These are phyloP conservation scores for Hypomecis atomaria DNA, from an alignment of 2,888 invertebrate species.

Conservation along the genomic window DNA sequence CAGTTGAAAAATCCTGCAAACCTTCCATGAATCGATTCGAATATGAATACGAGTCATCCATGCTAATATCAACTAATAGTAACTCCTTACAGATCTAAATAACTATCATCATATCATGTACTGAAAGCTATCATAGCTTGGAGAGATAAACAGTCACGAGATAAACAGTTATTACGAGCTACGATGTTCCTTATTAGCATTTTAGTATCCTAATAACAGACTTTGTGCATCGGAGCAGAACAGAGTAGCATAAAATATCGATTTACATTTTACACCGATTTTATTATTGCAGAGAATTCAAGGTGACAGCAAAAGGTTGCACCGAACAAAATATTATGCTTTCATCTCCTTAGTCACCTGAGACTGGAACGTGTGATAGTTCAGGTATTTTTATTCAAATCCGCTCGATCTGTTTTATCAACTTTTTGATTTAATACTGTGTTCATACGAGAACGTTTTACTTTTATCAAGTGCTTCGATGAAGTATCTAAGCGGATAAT, in stretches of 20 bases:
- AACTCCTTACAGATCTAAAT: no score
- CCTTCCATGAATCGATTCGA: no score
- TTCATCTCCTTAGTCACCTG: slow-evolving; percentile 5
- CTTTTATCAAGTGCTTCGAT: no score
- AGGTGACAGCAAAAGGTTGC: slow-evolving; percentile 11
- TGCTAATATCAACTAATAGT: no score
- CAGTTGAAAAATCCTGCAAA: no score
- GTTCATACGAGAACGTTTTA: neutral
- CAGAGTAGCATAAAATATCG: slow-evolving; percentile 4
- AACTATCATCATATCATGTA: no score
- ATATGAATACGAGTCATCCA: no score
- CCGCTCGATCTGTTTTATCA: slow-evolving; percentile 5
- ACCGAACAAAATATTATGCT: slow-evolving; percentile 11
- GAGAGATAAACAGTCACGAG: no score
- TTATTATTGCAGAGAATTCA: slow-evolving; percentile 3
- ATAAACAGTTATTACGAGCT: no score
- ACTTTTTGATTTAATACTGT: neutral
- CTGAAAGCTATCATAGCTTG: no score
- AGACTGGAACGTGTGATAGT: neutral
- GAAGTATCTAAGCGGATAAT: no score
- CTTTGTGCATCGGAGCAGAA: neutral
- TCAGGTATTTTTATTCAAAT: slow-evolving; percentile 14
- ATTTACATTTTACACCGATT: slow-evolving; percentile 1
- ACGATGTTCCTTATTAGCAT: no score
- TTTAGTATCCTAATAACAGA: neutral